Conservation (phyloP, 1,140 invertebrate genomes). For the Zaprionus nigranus region DNA sequence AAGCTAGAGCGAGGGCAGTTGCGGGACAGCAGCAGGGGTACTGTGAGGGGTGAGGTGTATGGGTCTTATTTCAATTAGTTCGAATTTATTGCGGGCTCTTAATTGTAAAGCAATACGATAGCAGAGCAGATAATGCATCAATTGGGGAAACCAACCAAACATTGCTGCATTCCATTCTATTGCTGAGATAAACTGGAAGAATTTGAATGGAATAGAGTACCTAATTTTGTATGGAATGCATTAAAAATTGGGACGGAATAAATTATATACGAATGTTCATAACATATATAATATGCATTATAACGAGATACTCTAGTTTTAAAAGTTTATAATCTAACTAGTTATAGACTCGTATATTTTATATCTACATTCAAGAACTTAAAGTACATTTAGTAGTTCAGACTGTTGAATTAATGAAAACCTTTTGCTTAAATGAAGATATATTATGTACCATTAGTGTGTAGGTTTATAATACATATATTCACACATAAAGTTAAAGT, state of each 20-base stretch:
- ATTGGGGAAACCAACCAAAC: background rate
- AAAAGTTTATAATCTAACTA: no score
- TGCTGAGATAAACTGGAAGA: background rate
- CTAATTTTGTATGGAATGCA: background rate
- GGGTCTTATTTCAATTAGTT: slow-evolving; percentile 19
- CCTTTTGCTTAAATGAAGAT: no score
- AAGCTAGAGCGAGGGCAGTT: background rate
- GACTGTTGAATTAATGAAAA: no score
- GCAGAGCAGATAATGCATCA: background rate
- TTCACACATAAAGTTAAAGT: no score
- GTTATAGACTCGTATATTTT: no score
- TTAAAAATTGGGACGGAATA: background rate
- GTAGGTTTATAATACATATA: no score
- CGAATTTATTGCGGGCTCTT: slow-evolving; percentile 6
- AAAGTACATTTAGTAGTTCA: no score
- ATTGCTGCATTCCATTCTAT: slow-evolving; percentile 5
- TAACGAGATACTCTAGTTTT: no score
- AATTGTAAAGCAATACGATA: slow-evolving; percentile 7
- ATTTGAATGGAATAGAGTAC: slow-evolving; percentile 1
- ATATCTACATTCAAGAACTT: no score
- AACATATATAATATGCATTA: no score
- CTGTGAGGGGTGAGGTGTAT: background rate
- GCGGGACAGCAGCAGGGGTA: background rate
- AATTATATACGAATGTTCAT: no score
- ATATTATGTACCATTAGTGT: no score